Evolutionary conservation across 2,113 vertebrate species (phyloP), one percentile per base, ranked within the genome.

Genomic region (Puma concolor): DNA sequence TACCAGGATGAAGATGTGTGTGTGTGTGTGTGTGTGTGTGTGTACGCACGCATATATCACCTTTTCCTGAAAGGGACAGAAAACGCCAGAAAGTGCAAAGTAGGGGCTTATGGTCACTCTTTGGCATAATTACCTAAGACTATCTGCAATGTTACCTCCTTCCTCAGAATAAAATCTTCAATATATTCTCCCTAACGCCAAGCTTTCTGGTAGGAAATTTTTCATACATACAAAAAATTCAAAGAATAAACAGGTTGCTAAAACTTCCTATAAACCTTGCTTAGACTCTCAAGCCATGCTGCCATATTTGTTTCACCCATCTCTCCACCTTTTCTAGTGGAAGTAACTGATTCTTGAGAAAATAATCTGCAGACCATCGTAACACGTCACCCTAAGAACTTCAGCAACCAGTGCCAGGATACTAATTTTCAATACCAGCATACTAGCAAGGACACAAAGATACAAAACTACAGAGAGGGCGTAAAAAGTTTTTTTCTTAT

Each of bases 91-190:
- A 48, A 29, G 29, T 63, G 36, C 79, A 76, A 76, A 19, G 13
- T 2, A 16, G 15, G 50, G 60, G 16, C 19, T 92, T 23, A 1
- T 27, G 4, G 63, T 67, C 82, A 54, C 85, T 79, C 63, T 93
- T 14, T 7, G 36, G 84, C 11, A n/a, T 76, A 80, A 38, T 60
- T 7, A 60, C 36, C 80, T 66, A 88, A 88, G 66, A 72, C 1
- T 13, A 87, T 93, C 63, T 90, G 57, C 4, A 94, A 33, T 79
- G 57, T 27, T 0, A 85, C 17, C n/a, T 74, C 93, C 88, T 60
- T 44, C 74, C 84, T 72, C 84, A 0, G 89, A 86, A 83, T 72
- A 89, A 89, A 90, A 92, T 93, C 91, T 94, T 96, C 33, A 84
- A 9, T 0, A 36, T 67, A 13, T n/a, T 91, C 54, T 60, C 14